phyloP scores from a whole-genome alignment of 2,888 invertebrate genomes.

The Branchipolynoe longqiensis region DNA sequence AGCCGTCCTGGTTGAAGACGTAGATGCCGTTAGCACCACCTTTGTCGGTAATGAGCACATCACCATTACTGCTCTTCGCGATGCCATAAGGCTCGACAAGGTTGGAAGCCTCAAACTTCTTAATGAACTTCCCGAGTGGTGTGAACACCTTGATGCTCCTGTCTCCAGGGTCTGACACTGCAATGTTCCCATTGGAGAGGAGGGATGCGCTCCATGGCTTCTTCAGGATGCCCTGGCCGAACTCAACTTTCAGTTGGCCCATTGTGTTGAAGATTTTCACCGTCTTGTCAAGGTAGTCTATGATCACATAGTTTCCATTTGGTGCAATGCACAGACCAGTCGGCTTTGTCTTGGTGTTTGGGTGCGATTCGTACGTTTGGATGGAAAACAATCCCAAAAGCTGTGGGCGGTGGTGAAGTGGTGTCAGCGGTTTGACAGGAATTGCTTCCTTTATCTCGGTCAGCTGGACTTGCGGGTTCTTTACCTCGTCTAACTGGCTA shows the following conservation, averaged over 20 bases:
- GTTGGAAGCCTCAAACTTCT: slow-evolving; percentile 44
- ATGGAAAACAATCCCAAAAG: slow-evolving; percentile 31
- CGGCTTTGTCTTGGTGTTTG: slow-evolving; percentile 1
- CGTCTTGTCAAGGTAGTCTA: slow-evolving; percentile 53
- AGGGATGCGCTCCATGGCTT: slow-evolving; percentile 50
- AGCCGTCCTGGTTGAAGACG: slow-evolving; percentile 44
- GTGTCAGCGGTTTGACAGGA: neutral
- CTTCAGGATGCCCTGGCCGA: slow-evolving; percentile 32
- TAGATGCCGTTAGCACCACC: slow-evolving; percentile 59
- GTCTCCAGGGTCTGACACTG: slow-evolving; percentile 55
- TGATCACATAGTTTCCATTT: slow-evolving; percentile 51
- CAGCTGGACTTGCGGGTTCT: neutral
- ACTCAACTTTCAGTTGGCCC: slow-evolving; percentile 57
- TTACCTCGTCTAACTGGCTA: neutral
- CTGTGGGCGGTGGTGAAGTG: neutral
- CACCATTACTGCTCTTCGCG: slow-evolving; percentile 9
- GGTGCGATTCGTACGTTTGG: neutral
- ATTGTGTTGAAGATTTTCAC: slow-evolving; percentile 52
- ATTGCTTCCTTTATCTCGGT: neutral
- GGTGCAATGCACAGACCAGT: slow-evolving; percentile 47
- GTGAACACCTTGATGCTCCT: slow-evolving; percentile 37
- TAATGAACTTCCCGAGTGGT: slow-evolving; percentile 13
- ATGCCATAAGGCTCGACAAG: slow-evolving; percentile 58
- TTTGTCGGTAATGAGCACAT: slow-evolving; percentile 57
- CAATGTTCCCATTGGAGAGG: slow-evolving; percentile 31